phyloP scores from a whole-genome alignment of 2,113 vertebrate genomes.

The Saiga tatarica region DNA sequence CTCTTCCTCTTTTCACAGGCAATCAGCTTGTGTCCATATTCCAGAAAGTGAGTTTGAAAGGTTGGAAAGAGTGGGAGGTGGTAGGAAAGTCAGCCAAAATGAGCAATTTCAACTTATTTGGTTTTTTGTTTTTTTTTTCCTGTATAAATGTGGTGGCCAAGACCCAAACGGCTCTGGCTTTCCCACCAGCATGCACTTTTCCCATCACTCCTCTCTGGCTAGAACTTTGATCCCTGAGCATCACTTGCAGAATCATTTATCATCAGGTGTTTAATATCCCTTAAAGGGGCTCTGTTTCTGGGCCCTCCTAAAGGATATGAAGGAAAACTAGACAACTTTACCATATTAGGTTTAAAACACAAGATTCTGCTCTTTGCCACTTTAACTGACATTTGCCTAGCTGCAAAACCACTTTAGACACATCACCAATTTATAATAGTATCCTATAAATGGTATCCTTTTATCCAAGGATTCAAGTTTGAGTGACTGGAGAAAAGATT shows the following conservation, averaged over 20 bases:
- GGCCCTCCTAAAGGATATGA: neutral
- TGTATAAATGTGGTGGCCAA: neutral
- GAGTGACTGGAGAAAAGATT: neutral
- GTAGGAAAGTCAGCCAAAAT: conserved; percentile 44
- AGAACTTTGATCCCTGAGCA: neutral
- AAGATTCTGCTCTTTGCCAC: neutral
- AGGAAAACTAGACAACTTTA: conserved; percentile 2
- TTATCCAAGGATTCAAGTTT: conserved; percentile 20
- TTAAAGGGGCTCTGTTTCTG: neutral
- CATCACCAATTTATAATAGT: neutral
- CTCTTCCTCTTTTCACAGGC: neutral
- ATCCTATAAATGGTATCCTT: neutral
- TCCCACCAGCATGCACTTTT: neutral
- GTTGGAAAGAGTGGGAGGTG: neutral
- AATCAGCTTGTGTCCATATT: neutral
- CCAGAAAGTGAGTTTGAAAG: conserved; percentile 37
- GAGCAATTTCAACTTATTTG: conserved; percentile 10
- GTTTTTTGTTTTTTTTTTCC: neutral
- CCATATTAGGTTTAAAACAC: neutral
- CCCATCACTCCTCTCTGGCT: neutral
- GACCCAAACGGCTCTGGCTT: neutral
- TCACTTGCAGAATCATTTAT: neutral
- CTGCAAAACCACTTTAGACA: neutral
- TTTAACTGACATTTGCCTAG: neutral
- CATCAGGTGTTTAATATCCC: neutral